Evolutionary conservation across 2,888 invertebrate genomes (phyloP), one percentile per base, ranked within the genome.

Genomic region (Gymnoscelis rufifasciata): DNA sequence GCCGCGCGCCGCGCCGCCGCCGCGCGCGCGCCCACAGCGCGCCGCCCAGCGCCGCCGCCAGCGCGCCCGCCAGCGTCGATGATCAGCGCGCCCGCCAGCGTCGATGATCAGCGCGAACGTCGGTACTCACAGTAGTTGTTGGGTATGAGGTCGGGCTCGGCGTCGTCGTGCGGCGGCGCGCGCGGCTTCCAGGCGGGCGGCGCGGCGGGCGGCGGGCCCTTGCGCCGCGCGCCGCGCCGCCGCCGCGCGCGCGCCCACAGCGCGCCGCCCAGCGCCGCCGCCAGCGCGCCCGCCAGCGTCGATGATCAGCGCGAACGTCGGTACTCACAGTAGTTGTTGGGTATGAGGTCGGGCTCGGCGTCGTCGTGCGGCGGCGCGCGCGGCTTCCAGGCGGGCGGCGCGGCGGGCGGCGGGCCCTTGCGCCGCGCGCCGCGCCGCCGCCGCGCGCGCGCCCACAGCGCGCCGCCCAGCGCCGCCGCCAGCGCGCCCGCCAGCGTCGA

Each of bases 61-160:
- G 40, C 94, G 93, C 57, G 94, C 92, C 94, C 95, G 56, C 95
- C n/a, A n/a, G n/a, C n/a, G n/a, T n/a, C n/a, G n/a, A n/a, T n/a
- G n/a, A n/a, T n/a, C n/a, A n/a, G n/a, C n/a, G n/a, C n/a, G n/a
- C n/a, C n/a, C n/a, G n/a, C n/a, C n/a, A n/a, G n/a, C n/a, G n/a
- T n/a, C n/a, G n/a, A n/a, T n/a, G n/a, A n/a, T n/a, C n/a, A n/a
- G n/a, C n/a, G n/a, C n/a, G n/a, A n/a, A n/a, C 11, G 23, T 23
- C 23, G 4, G 23, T 23, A 23, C 23, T 23, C 6, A 23, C 23
- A 3, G 6, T 23, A 6, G 23, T 3, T 23, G 23, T 23, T 4
- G 4, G 4, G 23, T 6, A 23, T 3, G 23, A 23, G 23, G 3
- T 6, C 6, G 6, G 3, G 4, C 23, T 3, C 23, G 23, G 23